Base-by-base conservation (phyloP, 1,140 invertebrate species). In the Aphidius gifuensis region DNA sequence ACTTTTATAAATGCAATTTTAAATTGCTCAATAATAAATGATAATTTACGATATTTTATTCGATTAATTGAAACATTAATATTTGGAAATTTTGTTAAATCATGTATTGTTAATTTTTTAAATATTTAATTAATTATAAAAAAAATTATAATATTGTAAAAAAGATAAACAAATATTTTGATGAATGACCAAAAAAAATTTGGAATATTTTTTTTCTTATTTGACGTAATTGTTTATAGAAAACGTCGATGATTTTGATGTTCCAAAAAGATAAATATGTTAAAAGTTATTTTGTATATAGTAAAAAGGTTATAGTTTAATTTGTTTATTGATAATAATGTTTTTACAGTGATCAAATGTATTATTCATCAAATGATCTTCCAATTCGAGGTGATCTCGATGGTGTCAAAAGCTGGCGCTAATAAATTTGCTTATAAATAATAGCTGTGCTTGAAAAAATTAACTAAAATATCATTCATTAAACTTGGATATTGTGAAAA, bases 1-100 rank as follows among this genome's bases (percentile, higher is more conserved):
- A 72, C 72, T 60, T 42, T 67, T 7, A 68, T 75, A 66, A 68
- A 32, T 32, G 23, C 23, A 60, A 71, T 70, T 16, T 16, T 16
- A 16, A 16, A 16, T 16, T 16, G 16, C 16, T 16, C 16, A 16
- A 16, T 16, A 16, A 16, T 16, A 16, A 16, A 16, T 50, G 71
- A 77, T 55, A 55, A 66, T n/a, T 69, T 67, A 61, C 66, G 1
- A 32, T 32, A 32, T 32, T 11, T 62, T 38, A 42, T 8, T 23
- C 38, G 38, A 38, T 3, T 57, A 21, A 44, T 50, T 32, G 32
- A 51, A 16, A 51, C 40, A 45, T 23, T 58, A 16, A 7, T 53
- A 16, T 45, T 58, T 46, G 32, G 45, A 42, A 63, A 58, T 63
- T 58, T 51, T 2, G 16, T 58, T 11, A 50, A 40, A 57, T 21